Evolutionary conservation across 2,888 invertebrate genomes (phyloP).

Genomic region (Criorhina ranunculi): DNA sequence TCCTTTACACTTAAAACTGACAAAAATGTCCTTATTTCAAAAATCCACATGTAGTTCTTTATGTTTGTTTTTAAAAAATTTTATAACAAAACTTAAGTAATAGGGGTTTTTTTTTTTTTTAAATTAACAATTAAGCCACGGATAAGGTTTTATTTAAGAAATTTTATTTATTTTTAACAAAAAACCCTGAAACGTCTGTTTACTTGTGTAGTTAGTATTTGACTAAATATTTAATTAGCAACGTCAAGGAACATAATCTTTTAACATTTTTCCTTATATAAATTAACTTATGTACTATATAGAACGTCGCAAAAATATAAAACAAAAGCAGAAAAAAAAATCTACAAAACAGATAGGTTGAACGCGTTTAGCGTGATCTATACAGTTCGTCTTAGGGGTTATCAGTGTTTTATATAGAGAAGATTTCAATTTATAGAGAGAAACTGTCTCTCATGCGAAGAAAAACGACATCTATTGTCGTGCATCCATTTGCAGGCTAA

Average conservation of each 20-base stretch:
- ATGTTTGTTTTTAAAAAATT: too few species aligned
- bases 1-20: not conserved
- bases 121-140: constrained; percentile 31
- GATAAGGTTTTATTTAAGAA: not conserved
- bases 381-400: constrained; percentile 60
- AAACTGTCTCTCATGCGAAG: constrained; percentile 15
- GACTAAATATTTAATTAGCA: constrained; percentile 53
- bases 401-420: constrained; percentile 24
- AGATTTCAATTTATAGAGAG: constrained; percentile 31
- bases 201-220: constrained; percentile 44
- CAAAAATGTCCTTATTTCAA: not conserved
- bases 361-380: constrained; percentile 33
- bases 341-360: constrained; percentile 44
- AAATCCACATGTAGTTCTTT: too few species aligned
- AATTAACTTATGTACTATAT: not conserved
- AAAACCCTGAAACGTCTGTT: constrained; percentile 57
- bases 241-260: constrained; percentile 33
- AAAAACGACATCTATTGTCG: constrained; percentile 3
- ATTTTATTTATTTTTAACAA: not conserved
- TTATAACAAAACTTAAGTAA: too few species aligned
- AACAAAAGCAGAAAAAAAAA: constrained; percentile 25
- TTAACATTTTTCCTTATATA: constrained; percentile 25
- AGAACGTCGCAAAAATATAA: constrained; percentile 29
- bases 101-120: too few species aligned
- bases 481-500: constrained; percentile 35